Evolutionary conservation across 1,140 invertebrate genomes (phyloP).

Genomic region (Drosophila bocki): DNA sequence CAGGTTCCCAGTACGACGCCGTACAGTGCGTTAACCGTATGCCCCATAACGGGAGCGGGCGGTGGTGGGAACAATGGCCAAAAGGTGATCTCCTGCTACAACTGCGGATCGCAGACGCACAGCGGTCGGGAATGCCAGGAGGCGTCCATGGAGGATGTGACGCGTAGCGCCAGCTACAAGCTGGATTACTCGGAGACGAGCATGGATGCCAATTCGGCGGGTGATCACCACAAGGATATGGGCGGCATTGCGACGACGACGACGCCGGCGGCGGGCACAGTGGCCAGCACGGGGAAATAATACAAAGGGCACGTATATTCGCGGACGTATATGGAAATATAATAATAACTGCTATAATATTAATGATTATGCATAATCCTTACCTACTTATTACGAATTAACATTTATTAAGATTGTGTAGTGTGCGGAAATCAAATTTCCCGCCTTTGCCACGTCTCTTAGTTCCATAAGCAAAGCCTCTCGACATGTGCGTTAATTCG

Average conservation of each 20-base stretch:
- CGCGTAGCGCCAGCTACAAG: constrained; percentile 88
- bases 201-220: constrained; percentile 42
- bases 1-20: constrained; percentile 49
- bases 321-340: constrained; percentile 54
- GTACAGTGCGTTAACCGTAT: constrained; percentile 59
- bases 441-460: constrained; percentile 77
- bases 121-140: constrained; percentile 93
- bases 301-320: constrained; percentile 32
- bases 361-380: constrained; percentile 64
- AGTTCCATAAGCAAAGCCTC: constrained; percentile 74
- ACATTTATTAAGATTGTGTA: constrained; percentile 76
- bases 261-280: constrained; percentile 41
- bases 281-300: constrained; percentile 69
- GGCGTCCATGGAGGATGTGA: constrained; percentile 94
- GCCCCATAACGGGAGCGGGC: constrained; percentile 64
- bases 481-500: constrained; percentile 50
- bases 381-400: constrained; percentile 74
- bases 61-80: constrained; percentile 38
- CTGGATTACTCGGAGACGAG: constrained; percentile 86
- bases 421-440: constrained; percentile 84
- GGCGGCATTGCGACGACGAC: constrained; percentile 36
- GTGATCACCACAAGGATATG: constrained; percentile 55
- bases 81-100: constrained; percentile 88
- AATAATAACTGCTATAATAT: constrained; percentile 58
- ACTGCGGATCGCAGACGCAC: constrained; percentile 92